Base-by-base conservation (phyloP, 64 coral and sea anemone species). In the Astreopora myriophthalma region DNA sequence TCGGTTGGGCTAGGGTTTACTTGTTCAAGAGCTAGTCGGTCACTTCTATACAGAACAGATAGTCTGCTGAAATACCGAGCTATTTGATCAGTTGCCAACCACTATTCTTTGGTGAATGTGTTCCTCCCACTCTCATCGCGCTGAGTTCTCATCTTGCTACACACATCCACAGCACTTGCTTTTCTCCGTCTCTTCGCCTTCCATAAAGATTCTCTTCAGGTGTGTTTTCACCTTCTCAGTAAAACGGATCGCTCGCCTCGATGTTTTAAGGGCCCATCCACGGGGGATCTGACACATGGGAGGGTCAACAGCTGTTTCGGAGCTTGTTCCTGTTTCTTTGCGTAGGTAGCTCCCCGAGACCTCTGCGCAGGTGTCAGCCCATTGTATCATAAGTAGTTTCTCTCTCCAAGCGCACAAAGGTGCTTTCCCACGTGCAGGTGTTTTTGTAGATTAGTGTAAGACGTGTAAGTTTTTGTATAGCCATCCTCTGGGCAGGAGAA, bases 171-270 rank as follows among this genome's bases (percentile, higher is more conserved):
- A 13, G 88, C 32, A 80, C 48, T 90, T 66, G 28, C 30, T 79
- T 46, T 46, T 46, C 23, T 37, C 88, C 19, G 74, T 77, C 5
- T 90, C 73, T 29, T 90, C 88, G 6, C 74, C 88, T 79, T 90
- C 57, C 4, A 90, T 19, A 34, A 79, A 90, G 51, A 74, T 40
- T 37, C 51, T 79, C 13, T 76, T 49, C 14, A 90, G 57, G 24
- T 90, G 32, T 10, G 35, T 30, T 26, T 69, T 81, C n/a, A 91
- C 76, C 5, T 72, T 32, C 19, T 82, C 89, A 19, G 89, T 69
- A 73, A 91, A 83, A 1, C 89, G 48, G 17, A 22, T 81, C 25
- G 40, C 23, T 23, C 6, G 80, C 16, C 66, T 22, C 19, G 60
- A 62, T 83, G 34, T 91, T 60, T 62, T 76, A 22, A 76, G n/a